These are phyloP conservation scores for Eurytoma adleriae DNA, from an alignment of 2,888 invertebrate genomes.

Conservation along the genomic window DNA sequence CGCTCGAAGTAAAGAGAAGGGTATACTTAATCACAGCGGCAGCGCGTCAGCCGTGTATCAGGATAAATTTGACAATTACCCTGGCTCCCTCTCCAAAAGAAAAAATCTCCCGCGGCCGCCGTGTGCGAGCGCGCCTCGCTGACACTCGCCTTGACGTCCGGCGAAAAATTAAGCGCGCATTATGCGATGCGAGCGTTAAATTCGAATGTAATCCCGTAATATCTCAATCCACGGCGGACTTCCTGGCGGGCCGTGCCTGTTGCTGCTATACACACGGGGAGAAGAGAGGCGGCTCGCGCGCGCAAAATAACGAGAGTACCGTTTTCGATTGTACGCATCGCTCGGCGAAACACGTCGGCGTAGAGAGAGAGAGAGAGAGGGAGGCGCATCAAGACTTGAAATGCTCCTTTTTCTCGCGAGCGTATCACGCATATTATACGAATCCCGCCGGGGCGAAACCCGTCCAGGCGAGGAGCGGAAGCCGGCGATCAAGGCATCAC, in stretches of 20 bases:
- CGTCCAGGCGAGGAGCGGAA: slow-evolving; percentile 35
- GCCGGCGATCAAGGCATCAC: slow-evolving; percentile 46
- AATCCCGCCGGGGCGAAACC: slow-evolving; percentile 21
- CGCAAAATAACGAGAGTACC: slow-evolving; percentile 41
- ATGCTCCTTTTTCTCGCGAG: slow-evolving; percentile 24
- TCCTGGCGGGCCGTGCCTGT: slow-evolving; percentile 7
- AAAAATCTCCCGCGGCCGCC: neutral
- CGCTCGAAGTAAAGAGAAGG: neutral
- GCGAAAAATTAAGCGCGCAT: slow-evolving; percentile 30
- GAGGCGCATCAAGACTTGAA: neutral
- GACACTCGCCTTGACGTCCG: neutral
- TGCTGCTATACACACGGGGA: neutral
- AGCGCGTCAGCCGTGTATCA: neutral
- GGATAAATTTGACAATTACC: slow-evolving; percentile 34
- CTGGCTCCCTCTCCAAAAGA: neutral
- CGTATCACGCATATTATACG: slow-evolving; percentile 33
- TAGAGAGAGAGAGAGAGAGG: neutral
- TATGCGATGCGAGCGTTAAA: slow-evolving; percentile 40
- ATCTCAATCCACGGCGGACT: slow-evolving; percentile 48
- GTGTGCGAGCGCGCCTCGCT: too few species aligned
- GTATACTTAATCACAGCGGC: neutral
- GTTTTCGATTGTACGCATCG: slow-evolving; percentile 52
- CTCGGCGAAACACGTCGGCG: slow-evolving; percentile 4
- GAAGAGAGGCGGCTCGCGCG: neutral
- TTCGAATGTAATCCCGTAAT: slow-evolving; percentile 52